Evolutionary conservation across 2,888 invertebrate species (phyloP).

Genomic region (Lepidonotus clava): DNA sequence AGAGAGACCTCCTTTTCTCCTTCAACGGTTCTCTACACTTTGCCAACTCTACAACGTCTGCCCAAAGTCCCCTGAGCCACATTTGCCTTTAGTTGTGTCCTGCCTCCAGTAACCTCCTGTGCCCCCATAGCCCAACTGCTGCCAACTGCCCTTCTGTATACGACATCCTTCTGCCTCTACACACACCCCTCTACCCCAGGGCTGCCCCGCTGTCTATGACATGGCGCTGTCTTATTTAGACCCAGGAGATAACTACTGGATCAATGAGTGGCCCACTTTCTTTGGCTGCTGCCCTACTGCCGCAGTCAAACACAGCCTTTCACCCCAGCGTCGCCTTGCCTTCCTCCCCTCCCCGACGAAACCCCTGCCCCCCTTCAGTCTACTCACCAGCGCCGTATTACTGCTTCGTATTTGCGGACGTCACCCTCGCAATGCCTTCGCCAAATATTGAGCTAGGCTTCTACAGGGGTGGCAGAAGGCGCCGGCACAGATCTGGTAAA

Average conservation of each 20-base stretch:
- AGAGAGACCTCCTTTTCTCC: too few relatives aligned
- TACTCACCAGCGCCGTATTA: too few relatives aligned
- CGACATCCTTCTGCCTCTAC: neutral
- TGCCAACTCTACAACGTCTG: too few relatives aligned
- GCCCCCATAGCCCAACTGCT: too few relatives aligned
- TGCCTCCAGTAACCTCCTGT: too few relatives aligned
- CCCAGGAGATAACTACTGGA: neutral
- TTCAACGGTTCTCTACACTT: too few relatives aligned
- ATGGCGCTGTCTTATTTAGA: neutral
- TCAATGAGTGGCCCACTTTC: conserved; percentile 20
- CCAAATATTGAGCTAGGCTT: neutral
- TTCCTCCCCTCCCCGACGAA: too few relatives aligned
- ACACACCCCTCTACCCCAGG: neutral
- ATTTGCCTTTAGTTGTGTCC: too few relatives aligned
- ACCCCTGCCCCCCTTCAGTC: too few relatives aligned
- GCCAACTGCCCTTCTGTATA: too few relatives aligned
- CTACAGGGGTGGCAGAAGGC: neutral
- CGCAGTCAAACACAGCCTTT: neutral
- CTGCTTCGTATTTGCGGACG: neutral
- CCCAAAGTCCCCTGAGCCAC: too few relatives aligned
- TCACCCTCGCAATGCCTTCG: neutral
- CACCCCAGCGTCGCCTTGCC: neutral
- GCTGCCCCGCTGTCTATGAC: neutral
- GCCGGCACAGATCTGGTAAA: neutral
- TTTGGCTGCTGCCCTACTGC: neutral